phyloP scores from a whole-genome alignment of 2,888 invertebrate genomes.

The Heliconius ethilla region DNA sequence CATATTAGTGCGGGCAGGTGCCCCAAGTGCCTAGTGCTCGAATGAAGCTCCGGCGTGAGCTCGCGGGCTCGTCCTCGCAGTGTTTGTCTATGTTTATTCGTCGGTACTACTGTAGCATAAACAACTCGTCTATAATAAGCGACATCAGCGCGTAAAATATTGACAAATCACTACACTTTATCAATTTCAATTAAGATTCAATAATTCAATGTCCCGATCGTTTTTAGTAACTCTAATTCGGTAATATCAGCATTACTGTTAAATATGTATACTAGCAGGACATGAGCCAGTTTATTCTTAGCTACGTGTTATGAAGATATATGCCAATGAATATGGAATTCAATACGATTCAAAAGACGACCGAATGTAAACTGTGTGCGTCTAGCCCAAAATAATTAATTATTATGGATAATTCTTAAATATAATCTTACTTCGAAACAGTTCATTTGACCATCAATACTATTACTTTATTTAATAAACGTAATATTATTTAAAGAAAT shows the following conservation, averaged over 20 bases:
- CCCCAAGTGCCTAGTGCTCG: slow-evolving; percentile 3
- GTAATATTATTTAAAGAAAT: slow-evolving; percentile 17
- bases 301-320: slow-evolving; percentile 24
- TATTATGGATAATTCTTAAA: slow-evolving; percentile 8
- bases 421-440: slow-evolving; percentile 13
- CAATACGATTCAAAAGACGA: background rate
- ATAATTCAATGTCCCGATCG: slow-evolving; percentile 28
- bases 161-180: slow-evolving; percentile 19
- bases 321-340: background rate
- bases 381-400: slow-evolving; percentile 3
- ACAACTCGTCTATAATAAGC: slow-evolving; percentile 31
- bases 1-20: slow-evolving; percentile 32
- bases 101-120: slow-evolving; percentile 24
- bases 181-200: slow-evolving; percentile 20
- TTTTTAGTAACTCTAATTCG: slow-evolving; percentile 31
- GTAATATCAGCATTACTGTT: slow-evolving; percentile 20
- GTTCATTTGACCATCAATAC: background rate
- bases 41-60: background rate
- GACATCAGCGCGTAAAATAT: slow-evolving; percentile 31
- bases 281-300: background rate
- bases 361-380: background rate
- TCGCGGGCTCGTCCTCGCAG: slow-evolving; percentile 9
- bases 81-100: slow-evolving; percentile 25
- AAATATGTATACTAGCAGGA: slow-evolving; percentile 15
- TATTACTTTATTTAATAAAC: slow-evolving; percentile 6